Evolutionary conservation across 2,113 vertebrate species (phyloP).

Genomic region (Cricetomys ansorgei): DNA sequence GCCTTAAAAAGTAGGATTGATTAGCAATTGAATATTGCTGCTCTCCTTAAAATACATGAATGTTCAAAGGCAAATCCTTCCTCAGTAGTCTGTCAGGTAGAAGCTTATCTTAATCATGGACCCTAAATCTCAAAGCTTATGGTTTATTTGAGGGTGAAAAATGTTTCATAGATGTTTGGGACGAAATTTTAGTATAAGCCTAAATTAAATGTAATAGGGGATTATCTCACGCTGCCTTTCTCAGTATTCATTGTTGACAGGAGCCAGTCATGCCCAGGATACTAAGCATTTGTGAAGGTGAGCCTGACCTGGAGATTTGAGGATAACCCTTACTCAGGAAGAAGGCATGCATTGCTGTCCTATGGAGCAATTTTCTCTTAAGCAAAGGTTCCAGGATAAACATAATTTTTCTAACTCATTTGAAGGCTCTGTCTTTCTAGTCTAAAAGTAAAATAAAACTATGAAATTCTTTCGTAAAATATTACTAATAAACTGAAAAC

Average conservation of each 20-base stretch:
- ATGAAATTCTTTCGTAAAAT: not conserved
- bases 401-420: not conserved
- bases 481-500: not conserved
- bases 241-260: not conserved
- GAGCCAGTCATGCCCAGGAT: not conserved
- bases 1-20: not conserved
- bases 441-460: slow-evolving; percentile 16
- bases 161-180: not conserved
- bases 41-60: not conserved
- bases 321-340: not conserved
- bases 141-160: slow-evolving; percentile 1
- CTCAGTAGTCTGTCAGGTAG: not conserved
- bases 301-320: slow-evolving; percentile 16
- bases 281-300: not conserved
- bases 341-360: not conserved
- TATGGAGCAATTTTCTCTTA: not conserved
- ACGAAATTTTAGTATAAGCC: not conserved
- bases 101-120: slow-evolving; percentile 29
- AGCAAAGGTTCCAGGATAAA: not conserved
- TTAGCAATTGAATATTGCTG: not conserved
- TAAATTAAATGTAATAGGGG: slow-evolving; percentile 25
- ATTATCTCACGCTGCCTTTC: not conserved
- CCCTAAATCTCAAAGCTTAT: slow-evolving; percentile 16
- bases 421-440: not conserved
- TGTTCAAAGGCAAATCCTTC: not conserved